A percentile compares a stretch with the other conserved stretches of the same genome.
phyloP scores from a whole-genome alignment of 2,113 vertebrate species.

The Montifringilla adamsi region DNA sequence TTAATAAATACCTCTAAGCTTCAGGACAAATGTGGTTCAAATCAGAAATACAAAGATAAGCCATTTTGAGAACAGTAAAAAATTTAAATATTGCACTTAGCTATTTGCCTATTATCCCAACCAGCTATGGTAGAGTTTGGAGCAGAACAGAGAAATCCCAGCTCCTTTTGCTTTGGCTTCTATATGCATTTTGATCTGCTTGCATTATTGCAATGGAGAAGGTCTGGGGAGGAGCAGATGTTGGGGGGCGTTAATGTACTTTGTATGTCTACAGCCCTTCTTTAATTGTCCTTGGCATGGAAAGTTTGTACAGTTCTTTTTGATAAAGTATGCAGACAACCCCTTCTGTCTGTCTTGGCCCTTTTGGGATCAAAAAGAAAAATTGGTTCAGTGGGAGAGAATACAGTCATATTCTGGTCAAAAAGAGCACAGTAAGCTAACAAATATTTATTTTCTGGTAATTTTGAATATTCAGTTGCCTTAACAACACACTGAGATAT shows the following conservation, averaged over 20 bases:
- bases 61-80: not conserved
- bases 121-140: not conserved
- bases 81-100: not conserved
- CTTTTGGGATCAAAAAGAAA: not conserved
- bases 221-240: not conserved
- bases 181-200: not conserved
- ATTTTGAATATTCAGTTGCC: slow-evolving; percentile 24
- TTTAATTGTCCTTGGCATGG: not conserved
- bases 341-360: not conserved
- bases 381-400: not conserved
- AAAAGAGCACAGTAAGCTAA: not conserved
- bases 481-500: not conserved
- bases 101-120: not conserved
- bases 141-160: not conserved
- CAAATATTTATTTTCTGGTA: not conserved
- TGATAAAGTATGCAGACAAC: not conserved
- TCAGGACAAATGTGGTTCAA: not conserved
- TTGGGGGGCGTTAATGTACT: not conserved
- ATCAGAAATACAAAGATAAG: not conserved
- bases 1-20: not conserved
- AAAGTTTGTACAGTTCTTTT: not conserved
- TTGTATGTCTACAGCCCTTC: not conserved
- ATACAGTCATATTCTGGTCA: not conserved
- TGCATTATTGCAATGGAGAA: not conserved
- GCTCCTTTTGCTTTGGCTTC: not conserved